These are phyloP conservation scores for Macaca mulatta DNA, from an alignment of 2,113 vertebrate genomes.

Conservation along the genomic window DNA sequence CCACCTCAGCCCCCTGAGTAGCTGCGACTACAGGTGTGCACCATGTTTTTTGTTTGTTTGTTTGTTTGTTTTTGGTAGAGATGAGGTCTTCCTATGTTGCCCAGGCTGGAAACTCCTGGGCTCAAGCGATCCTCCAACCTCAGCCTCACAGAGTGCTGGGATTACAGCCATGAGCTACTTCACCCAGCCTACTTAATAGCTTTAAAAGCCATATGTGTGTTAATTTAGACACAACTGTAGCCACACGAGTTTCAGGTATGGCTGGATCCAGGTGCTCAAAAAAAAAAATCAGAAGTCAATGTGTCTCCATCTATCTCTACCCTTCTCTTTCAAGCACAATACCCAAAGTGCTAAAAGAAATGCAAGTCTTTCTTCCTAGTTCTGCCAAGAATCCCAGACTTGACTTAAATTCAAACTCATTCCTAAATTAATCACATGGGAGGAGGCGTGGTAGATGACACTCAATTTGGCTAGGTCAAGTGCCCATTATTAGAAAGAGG, in stretches of 20 bases:
- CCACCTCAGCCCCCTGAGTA: too few relatives aligned
- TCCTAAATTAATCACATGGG: neutral
- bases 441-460: neutral
- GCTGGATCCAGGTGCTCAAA: neutral
- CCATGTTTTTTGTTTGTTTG: too few relatives aligned
- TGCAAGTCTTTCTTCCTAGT: neutral
- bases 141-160: too few relatives aligned
- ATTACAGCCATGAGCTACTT: too few relatives aligned
- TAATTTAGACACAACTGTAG: neutral
- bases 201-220: neutral
- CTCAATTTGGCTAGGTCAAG: neutral
- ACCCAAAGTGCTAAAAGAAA: neutral
- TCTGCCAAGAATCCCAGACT: neutral
- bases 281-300: neutral
- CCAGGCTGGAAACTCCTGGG: too few relatives aligned
- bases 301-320: neutral
- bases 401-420: neutral
- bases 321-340: neutral
- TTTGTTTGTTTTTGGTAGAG: too few relatives aligned
- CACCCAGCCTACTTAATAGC: too few relatives aligned
- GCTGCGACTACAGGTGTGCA: too few relatives aligned
- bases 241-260: neutral
- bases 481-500: neutral
- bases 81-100: too few relatives aligned
- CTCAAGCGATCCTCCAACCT: too few relatives aligned